Conservation (phyloP, 2,797 vertebrate genomes). For the Distichodus sexfasciatus region DNA sequence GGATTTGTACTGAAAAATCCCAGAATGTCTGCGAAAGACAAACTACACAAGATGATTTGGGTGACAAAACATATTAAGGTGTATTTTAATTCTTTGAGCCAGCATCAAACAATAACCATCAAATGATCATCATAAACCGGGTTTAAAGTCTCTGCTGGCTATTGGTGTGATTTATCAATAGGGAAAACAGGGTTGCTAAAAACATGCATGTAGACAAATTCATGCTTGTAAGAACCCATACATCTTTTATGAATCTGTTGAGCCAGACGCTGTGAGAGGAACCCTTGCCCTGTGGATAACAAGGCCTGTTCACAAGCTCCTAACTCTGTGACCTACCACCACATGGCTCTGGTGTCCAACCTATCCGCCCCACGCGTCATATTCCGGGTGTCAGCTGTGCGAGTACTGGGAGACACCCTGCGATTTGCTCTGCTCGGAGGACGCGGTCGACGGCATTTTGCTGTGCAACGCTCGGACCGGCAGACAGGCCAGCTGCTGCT, state of each 20-base stretch:
- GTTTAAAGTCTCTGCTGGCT: too few relatives aligned
- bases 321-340: constrained; percentile 85
- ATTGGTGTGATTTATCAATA: too few relatives aligned
- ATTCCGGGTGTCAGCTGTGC: constrained; percentile 83
- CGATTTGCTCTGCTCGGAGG: constrained; percentile 77
- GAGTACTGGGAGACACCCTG: constrained; percentile 77
- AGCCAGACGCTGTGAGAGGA: constrained; percentile 84
- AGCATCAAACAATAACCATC: too few relatives aligned
- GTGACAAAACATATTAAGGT: too few relatives aligned
- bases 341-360: constrained; percentile 83
- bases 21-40: too few relatives aligned
- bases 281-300: constrained; percentile 82
- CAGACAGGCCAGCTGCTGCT: constrained; percentile 84
- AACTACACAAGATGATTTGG: too few relatives aligned
- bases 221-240: not conserved
- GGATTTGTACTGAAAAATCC: too few relatives aligned
- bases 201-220: too few relatives aligned
- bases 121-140: too few relatives aligned
- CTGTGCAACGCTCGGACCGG: constrained; percentile 76
- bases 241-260: not conserved
- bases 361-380: constrained; percentile 78
- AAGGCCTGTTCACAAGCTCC: constrained; percentile 78
- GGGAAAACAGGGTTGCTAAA: too few relatives aligned
- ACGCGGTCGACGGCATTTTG: constrained; percentile 70
- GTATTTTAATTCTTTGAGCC: too few relatives aligned